Evolutionary conservation across 2,113 vertebrate genomes (phyloP), one percentile per base, ranked within the genome.

Genomic region (Malaclemys terrapin): DNA sequence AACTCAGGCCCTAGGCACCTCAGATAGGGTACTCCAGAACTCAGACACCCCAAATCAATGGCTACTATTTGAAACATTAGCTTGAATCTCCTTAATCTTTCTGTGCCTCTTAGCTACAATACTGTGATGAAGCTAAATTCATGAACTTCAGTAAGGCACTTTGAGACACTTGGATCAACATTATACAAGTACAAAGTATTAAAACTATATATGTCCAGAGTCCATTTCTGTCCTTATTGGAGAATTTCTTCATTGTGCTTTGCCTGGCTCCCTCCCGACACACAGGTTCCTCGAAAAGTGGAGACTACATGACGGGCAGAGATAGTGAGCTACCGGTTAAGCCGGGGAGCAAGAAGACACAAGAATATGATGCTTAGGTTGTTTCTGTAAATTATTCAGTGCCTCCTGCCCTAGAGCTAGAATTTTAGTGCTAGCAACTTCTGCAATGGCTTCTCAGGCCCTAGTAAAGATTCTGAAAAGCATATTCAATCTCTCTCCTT

Each of bases 121-220:
- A 42, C 13, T 1, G 0, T 0, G 0, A 35, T 22, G 52, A 5
- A 84, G 4, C n/a, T 69, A 13, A 92, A 50, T 6, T 62, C 59
- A 86, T 78, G 76, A 24, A 14, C 79, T 29, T 10, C 76, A 92
- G 85, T 82, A 87, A 59, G 6, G 31, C 1, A 89, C 20, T 4
- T 45, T 82, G n/a, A 82, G n/a, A 45, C 12, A 76, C 47, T 2
- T 87, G 19, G 53, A 47, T n/a, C 31, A 84, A 87, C 65, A 80
- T 7, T 35, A 17, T 57, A 49, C 20, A 86, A 25, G 25, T 57
- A n/a, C 25, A 86, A 17, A 13, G 8, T 10, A 69, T 69, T 22
- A 35, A 8, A 29, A 59, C 12, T 3, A 19, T 42, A 76, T 54
- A 69, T n/a, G 45, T 59, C 57, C 69, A 87, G 69, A 91, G 25